Percentiles rank a stretch among this genome's conserved stretches.
Evolutionary conservation across 92 coral and sea anemone genomes (phyloP).

Genomic region (Palythoa caribaeorum): DNA sequence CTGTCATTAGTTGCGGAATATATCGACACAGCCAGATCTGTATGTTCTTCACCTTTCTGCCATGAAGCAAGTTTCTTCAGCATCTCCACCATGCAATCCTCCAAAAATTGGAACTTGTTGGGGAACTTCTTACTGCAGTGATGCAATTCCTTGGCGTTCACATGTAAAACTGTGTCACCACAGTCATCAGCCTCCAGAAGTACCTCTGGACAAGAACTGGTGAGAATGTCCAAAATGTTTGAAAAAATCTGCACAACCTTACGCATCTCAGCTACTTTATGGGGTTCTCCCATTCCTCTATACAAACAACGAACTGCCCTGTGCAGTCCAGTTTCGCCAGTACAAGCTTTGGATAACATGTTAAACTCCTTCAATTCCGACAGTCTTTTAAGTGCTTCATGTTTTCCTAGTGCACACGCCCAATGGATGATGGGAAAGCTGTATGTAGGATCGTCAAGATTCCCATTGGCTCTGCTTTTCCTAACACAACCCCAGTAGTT

Average conservation of each 20-base stretch:
- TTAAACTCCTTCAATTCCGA: slow-evolving; percentile 21
- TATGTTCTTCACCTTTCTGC: background rate
- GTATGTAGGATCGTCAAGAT: slow-evolving; percentile 34
- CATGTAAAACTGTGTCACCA: slow-evolving; percentile 47
- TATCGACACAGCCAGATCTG: slow-evolving; percentile 4
- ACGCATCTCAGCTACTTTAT: background rate
- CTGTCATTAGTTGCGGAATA: slow-evolving; percentile 27
- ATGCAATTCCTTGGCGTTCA: slow-evolving; percentile 31
- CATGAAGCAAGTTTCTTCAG: slow-evolving; percentile 36
- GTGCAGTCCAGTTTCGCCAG: slow-evolving; percentile 40
- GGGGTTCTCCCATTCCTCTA: slow-evolving; percentile 42
- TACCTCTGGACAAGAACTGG: slow-evolving; percentile 2
- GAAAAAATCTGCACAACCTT: slow-evolving; percentile 30
- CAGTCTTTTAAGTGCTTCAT: slow-evolving; percentile 12
- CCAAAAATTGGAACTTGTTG: slow-evolving; percentile 18
- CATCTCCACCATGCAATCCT: slow-evolving; percentile 24
- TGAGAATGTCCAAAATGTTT: slow-evolving; percentile 20
- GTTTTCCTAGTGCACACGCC: slow-evolving; percentile 50
- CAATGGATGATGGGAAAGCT: slow-evolving; percentile 41
- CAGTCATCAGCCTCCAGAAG: slow-evolving; percentile 25
- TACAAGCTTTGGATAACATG: slow-evolving; percentile 36
- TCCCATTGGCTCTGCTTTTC: slow-evolving; percentile 21
- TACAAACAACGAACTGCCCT: slow-evolving; percentile 44
- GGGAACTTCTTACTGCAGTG: background rate
- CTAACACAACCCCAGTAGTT: background rate